Conservation (phyloP, 2,888 invertebrate species). For the Cheilosia vulpina region DNA sequence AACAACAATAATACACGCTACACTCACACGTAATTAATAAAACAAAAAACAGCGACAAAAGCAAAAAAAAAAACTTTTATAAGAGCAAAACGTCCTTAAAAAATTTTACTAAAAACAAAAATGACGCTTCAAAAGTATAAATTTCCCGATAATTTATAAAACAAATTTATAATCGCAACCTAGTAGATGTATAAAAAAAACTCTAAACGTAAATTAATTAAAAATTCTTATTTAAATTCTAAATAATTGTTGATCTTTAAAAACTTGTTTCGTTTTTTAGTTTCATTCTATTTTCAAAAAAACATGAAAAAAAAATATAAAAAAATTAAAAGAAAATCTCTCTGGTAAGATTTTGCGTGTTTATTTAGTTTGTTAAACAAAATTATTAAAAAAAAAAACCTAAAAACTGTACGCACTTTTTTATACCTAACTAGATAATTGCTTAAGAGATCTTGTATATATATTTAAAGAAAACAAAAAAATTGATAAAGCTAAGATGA, state of each 20-base stretch:
- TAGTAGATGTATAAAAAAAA: slow-evolving; percentile 45
- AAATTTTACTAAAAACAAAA: slow-evolving; percentile 37
- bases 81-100: slow-evolving; percentile 54
- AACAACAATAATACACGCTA: slow-evolving; percentile 58
- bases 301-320: slow-evolving; percentile 18
- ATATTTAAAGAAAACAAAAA: slow-evolving; percentile 63
- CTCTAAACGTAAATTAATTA: slow-evolving; percentile 40
- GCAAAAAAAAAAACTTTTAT: slow-evolving; percentile 19
- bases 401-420: slow-evolving; percentile 64
- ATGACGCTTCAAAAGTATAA: slow-evolving; percentile 49
- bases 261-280: slow-evolving; percentile 67
- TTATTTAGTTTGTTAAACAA: slow-evolving; percentile 58
- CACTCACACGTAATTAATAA: slow-evolving; percentile 43
- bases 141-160: slow-evolving; percentile 65
- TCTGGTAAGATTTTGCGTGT: slow-evolving; percentile 57
- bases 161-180: slow-evolving; percentile 49
- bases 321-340: slow-evolving; percentile 18
- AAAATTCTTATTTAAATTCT: slow-evolving; percentile 58
- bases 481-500: slow-evolving; percentile 69
- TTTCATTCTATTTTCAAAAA: slow-evolving; percentile 48
- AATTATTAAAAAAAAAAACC: slow-evolving; percentile 17
- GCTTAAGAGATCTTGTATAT: slow-evolving; percentile 73
- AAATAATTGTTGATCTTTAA: slow-evolving; percentile 70
- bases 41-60: slow-evolving; percentile 23
- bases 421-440: slow-evolving; percentile 74